Evolutionary conservation across 2,113 vertebrate genomes (phyloP).

Genomic region (Jaculus jaculus): DNA sequence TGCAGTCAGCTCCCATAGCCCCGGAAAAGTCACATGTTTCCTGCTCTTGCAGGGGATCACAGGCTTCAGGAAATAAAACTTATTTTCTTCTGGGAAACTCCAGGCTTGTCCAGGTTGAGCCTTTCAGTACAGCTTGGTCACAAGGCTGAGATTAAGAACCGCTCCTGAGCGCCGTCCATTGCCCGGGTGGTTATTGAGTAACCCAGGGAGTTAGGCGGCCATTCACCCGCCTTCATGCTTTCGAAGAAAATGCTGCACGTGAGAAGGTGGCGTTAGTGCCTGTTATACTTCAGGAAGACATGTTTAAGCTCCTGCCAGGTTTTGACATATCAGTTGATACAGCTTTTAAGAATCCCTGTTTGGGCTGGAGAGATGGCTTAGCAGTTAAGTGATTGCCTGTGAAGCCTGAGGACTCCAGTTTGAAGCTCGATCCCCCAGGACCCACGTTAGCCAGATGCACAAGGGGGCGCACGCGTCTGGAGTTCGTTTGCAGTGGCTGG

Average conservation of each 20-base stretch:
- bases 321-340: not conserved
- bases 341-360: not conserved
- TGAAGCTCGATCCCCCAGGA: too few relatives aligned
- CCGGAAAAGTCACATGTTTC: not conserved
- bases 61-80: slow-evolving; percentile 44
- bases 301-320: slow-evolving; percentile 16
- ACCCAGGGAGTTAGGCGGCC: slow-evolving; percentile 54
- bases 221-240: slow-evolving; percentile 58
- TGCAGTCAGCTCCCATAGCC: not conserved
- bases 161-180: slow-evolving; percentile 36
- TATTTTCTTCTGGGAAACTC: slow-evolving; percentile 48
- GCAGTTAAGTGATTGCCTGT: too few relatives aligned
- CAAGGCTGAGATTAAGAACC: slow-evolving; percentile 53
- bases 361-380: too few relatives aligned
- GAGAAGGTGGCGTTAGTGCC: slow-evolving; percentile 18
- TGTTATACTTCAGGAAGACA: not conserved
- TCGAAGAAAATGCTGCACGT: slow-evolving; percentile 53
- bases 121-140: slow-evolving; percentile 58
- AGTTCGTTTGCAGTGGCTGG: too few relatives aligned
- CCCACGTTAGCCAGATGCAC: too few relatives aligned
- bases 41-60: not conserved
- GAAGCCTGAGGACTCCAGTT: too few relatives aligned
- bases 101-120: not conserved
- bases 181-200: slow-evolving; percentile 69
- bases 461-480: too few relatives aligned